These are phyloP conservation scores for Porites lobata DNA, from an alignment of 92 coral and sea anemone genomes.

Conservation along the genomic window DNA sequence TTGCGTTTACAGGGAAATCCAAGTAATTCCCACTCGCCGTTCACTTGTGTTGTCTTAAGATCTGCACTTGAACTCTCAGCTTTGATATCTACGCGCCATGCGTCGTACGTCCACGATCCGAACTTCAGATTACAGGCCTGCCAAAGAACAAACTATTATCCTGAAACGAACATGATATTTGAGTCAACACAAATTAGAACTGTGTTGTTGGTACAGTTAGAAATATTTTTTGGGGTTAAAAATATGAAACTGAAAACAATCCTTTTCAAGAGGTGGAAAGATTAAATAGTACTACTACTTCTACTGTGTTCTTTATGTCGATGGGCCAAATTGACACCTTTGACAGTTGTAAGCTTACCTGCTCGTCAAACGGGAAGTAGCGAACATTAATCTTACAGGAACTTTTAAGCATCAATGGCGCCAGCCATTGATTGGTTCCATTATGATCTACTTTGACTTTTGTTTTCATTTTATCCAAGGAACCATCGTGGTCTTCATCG, in stretches of 20 bases:
- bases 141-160: background rate
- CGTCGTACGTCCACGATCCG: conserved; percentile 97
- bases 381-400: conserved; percentile 94
- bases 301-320: too few relatives aligned
- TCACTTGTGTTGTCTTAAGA: conserved; percentile 70
- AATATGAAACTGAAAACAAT: too few relatives aligned
- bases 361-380: conserved; percentile 94
- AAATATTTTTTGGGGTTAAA: too few relatives aligned
- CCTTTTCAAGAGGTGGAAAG: too few relatives aligned
- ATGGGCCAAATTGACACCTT: background rate
- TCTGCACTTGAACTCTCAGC: conserved; percentile 73
- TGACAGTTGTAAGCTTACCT: conserved; percentile 58
- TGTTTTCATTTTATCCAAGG: conserved; percentile 83
- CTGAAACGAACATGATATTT: too few relatives aligned
- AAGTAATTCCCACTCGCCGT: conserved; percentile 93
- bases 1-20: conserved; percentile 81
- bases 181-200: too few relatives aligned
- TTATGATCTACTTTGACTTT: conserved; percentile 73
- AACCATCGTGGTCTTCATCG: conserved; percentile 87
- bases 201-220: too few relatives aligned
- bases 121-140: conserved; percentile 87
- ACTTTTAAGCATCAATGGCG: conserved; percentile 90
- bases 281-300: too few relatives aligned
- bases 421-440: conserved; percentile 90
- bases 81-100: conserved; percentile 78